Conservation (phyloP, 2,888 invertebrate species). For the Diogma glabrata region DNA sequence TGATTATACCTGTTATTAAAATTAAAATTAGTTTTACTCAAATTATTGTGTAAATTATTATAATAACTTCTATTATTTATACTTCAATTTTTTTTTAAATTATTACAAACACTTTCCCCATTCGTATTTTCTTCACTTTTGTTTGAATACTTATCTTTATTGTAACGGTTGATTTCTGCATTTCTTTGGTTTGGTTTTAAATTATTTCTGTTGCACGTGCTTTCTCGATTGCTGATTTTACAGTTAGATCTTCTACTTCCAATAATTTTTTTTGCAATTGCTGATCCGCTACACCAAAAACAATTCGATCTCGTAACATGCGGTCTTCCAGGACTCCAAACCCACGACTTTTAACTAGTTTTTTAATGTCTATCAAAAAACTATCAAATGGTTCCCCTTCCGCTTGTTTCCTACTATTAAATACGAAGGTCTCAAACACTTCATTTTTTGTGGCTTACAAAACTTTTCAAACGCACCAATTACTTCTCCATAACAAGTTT, state of each 20-base stretch:
- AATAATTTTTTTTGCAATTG: slow-evolving; percentile 9
- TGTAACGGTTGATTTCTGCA: not conserved
- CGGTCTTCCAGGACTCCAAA: slow-evolving; percentile 5
- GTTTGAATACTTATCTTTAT: no score
- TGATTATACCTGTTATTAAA: no score
- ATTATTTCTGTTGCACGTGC: not conserved
- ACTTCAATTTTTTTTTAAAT: not conserved
- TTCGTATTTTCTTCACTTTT: no score
- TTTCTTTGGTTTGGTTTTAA: not conserved
- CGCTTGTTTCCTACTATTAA: slow-evolving; percentile 9
- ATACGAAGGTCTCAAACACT: slow-evolving; percentile 7
- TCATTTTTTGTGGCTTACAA: slow-evolving; percentile 13
- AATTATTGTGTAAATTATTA: not conserved
- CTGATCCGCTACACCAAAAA: slow-evolving; percentile 9
- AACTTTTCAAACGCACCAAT: slow-evolving; percentile 16
- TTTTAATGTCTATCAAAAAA: slow-evolving; percentile 13
- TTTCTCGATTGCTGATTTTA: slow-evolving; percentile 1
- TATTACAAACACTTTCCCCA: not conserved
- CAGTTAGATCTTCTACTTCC: not conserved
- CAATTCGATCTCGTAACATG: slow-evolving; percentile 11
- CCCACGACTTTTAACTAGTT: slow-evolving; percentile 5
- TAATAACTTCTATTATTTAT: not conserved
- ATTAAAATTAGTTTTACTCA: no score
- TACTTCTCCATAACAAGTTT: slow-evolving; percentile 15
- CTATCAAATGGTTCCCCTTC: slow-evolving; percentile 10